Percentiles rank a stretch among this genome's conserved stretches.
These are phyloP conservation scores for Pimpla rufipes DNA, from an alignment of 2,888 invertebrate species.

Conservation along the genomic window DNA sequence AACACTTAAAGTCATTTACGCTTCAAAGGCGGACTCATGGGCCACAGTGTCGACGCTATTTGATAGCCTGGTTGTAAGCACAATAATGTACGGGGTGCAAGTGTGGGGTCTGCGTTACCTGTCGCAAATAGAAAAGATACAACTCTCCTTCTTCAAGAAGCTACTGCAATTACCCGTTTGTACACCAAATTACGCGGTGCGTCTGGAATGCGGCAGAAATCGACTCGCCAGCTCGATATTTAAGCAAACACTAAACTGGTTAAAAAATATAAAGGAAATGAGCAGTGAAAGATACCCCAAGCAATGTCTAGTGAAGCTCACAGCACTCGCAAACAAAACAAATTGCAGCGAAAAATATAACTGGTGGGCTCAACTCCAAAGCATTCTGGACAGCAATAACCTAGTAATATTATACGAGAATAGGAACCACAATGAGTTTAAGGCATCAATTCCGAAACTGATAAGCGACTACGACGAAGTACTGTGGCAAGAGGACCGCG, in stretches of 20 bases:
- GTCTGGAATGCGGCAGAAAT: neutral
- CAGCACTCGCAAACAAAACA: neutral
- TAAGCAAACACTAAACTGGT: neutral
- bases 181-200: neutral
- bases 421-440: neutral
- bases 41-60: no score
- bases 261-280: slow-evolving; percentile 4
- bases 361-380: neutral
- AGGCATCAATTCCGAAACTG: neutral
- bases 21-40: no score
- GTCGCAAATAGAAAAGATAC: no score
- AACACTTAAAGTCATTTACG: no score
- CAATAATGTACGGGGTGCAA: no score
- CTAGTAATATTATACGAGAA: neutral
- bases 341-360: neutral
- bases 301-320: neutral
- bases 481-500: neutral
- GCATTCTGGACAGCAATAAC: neutral
- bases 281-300: neutral
- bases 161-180: neutral
- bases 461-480: neutral
- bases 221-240: neutral
- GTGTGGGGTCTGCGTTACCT: no score
- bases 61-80: no score
- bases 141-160: slow-evolving; percentile 2